Evolutionary conservation across 1,140 invertebrate genomes (phyloP).

Genomic region (Plectus sambesii): DNA sequence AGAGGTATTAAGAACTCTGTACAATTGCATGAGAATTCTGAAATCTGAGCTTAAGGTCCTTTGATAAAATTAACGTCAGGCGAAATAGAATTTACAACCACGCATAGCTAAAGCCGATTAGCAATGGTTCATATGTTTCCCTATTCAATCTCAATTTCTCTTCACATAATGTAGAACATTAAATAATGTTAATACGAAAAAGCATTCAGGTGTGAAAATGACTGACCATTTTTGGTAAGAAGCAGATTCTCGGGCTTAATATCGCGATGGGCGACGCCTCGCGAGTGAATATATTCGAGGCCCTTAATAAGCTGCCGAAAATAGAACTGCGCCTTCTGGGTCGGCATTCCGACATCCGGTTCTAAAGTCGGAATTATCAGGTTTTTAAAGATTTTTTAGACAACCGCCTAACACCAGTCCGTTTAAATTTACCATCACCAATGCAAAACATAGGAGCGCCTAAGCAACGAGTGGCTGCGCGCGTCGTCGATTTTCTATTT

Average conservation of each 20-base stretch:
- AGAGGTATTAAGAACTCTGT: slow-evolving; percentile 11
- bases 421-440: too few relatives aligned
- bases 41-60: neutral
- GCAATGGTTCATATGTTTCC: neutral
- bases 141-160: neutral
- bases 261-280: slow-evolving; percentile 45
- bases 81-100: neutral
- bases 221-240: slow-evolving; percentile 60
- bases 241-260: slow-evolving; percentile 64
- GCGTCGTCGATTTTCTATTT: too few relatives aligned
- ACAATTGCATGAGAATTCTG: neutral
- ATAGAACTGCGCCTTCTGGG: slow-evolving; percentile 66
- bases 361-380: slow-evolving; percentile 54
- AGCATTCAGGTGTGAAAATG: slow-evolving; percentile 4
- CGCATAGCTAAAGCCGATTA: slow-evolving; percentile 2
- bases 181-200: neutral
- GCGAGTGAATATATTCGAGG: slow-evolving; percentile 46
- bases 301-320: slow-evolving; percentile 67
- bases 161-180: neutral
- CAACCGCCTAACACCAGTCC: too few relatives aligned
- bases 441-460: too few relatives aligned
- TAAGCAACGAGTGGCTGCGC: too few relatives aligned
- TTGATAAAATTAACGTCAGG: neutral
- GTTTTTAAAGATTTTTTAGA: too few relatives aligned
- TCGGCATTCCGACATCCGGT: slow-evolving; percentile 80